phyloP scores from a whole-genome alignment of 2,797 vertebrate genomes.

The Cyprinodon diabolis region DNA sequence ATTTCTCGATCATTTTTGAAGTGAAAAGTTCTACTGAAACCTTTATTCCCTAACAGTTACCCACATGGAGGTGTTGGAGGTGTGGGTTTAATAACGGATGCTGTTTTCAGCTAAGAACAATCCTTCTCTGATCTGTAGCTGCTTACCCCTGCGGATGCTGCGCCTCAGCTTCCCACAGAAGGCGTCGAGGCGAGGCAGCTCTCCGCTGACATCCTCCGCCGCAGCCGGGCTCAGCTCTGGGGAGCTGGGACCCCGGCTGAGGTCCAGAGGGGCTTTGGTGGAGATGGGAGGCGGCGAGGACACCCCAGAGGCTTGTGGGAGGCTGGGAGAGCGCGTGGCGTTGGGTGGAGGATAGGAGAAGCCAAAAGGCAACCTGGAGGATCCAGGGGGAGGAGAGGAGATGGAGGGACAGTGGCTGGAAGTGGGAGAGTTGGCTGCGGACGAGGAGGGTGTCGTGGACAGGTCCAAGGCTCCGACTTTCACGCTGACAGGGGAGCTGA shows the following conservation, averaged over 20 bases:
- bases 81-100: constrained; percentile 5
- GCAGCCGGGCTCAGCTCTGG: constrained; percentile 84
- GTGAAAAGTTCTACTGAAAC: neutral
- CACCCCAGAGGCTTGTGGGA: constrained; percentile 58
- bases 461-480: constrained; percentile 87
- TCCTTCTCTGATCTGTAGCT: constrained; percentile 13
- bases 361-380: constrained; percentile 74
- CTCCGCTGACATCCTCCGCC: constrained; percentile 81
- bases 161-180: constrained; percentile 90
- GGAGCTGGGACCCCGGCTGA: constrained; percentile 85
- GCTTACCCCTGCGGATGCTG: constrained; percentile 88
- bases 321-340: constrained; percentile 82
- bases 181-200: constrained; percentile 86
- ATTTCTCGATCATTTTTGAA: too few relatives aligned
- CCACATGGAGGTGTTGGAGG: constrained; percentile 7
- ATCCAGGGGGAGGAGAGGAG: constrained; percentile 77
- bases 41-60: neutral
- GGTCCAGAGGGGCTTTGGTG: constrained; percentile 84
- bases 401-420: constrained; percentile 82
- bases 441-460: constrained; percentile 82
- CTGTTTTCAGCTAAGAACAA: constrained; percentile 16
- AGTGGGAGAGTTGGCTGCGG: constrained; percentile 84
- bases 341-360: constrained; percentile 84
- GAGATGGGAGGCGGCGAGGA: constrained; percentile 80
- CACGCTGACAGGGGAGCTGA: constrained; percentile 86